A percentile compares a stretch with the other conserved stretches of the same genome.
Conservation (phyloP, 2,113 vertebrate species). For the Abramis brama region DNA sequence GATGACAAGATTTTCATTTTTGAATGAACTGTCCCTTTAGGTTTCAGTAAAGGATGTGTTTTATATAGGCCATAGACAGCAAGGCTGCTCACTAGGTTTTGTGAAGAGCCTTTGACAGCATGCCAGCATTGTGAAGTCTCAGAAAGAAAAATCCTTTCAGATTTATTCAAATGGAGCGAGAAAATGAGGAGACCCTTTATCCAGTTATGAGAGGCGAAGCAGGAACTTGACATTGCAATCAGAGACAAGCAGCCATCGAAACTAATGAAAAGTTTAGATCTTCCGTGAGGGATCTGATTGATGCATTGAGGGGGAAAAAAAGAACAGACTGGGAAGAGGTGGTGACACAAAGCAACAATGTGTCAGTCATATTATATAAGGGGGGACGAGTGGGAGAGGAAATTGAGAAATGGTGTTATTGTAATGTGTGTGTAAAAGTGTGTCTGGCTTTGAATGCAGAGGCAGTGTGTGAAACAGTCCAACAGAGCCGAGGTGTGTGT, state of each 20-base stretch:
- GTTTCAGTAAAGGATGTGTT: not conserved
- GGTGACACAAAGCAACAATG: constrained; percentile 3
- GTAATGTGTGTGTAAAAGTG: not conserved
- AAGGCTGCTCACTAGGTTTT: constrained; percentile 18
- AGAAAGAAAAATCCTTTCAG: constrained; percentile 63
- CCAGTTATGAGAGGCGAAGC: constrained; percentile 65
- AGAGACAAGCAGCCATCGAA: constrained; percentile 46
- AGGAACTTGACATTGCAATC: constrained; percentile 66
- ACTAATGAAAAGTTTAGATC: constrained; percentile 54
- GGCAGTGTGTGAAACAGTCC: constrained; percentile 15
- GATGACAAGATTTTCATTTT: too few species aligned
- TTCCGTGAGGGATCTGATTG: constrained; percentile 36
- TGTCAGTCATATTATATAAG: constrained; percentile 42
- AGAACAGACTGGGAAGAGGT: constrained; percentile 8
- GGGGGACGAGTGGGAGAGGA: constrained; percentile 27
- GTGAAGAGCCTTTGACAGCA: not conserved
- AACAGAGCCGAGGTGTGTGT: not conserved
- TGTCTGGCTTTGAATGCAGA: not conserved
- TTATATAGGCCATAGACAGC: not conserved
- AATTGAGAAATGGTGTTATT: constrained; percentile 36
- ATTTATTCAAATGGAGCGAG: constrained; percentile 41
- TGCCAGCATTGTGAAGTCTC: not conserved
- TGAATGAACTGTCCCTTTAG: too few species aligned
- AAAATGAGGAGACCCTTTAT: constrained; percentile 48
- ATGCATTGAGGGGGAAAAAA: not conserved